Evolutionary conservation across 2,888 invertebrate genomes (phyloP), one percentile per base, ranked within the genome.

Genomic region (Tortrix viridana): DNA sequence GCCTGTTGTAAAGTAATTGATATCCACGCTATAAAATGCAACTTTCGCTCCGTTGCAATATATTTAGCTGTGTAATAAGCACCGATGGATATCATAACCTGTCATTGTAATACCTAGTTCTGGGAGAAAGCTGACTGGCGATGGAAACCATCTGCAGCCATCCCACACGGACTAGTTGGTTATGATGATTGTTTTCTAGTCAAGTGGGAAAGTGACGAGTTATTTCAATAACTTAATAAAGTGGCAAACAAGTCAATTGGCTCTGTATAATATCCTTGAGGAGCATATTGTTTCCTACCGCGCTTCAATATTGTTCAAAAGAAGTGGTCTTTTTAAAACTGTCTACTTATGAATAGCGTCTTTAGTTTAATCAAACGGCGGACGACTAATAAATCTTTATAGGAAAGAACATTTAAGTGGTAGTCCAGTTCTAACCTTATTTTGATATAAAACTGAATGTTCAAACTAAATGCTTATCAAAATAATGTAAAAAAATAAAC

Each of bases 111-210:
- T 47, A 56, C 65, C 22, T 60, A 54, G 52, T 79, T 81, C 77
- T 74, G 74, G 73, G 76, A 71, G 81, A 84, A 83, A 82, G 80
- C 69, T 62, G 70, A 56, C 57, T 65, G 70, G 69, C 62, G 66
- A 63, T 63, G 70, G 74, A 77, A 77, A 78, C 69, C 72, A 66
- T 61, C 48, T 37, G 26, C 12, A 22, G n/a, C n/a, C 7, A 32
- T 56, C 61, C 49, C 41, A 52, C 50, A 22, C 23, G 49, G 18
- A 20, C 49, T 23, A 48, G 41, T 14, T 12, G 23, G 14, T 49
- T 32, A 32, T 49, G 19, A 48, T 55, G 49, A 61, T 55, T 22
- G 49, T 48, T 53, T 60, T 49, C 26, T 19, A 22, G 26, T 47
- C n/a, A 37, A 9, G 41, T 41, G 23, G 16, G 60, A 55, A 61